Evolutionary conservation across 2,113 vertebrate species (phyloP), one percentile per base, ranked within the genome.

Genomic region (Sorex araneus): DNA sequence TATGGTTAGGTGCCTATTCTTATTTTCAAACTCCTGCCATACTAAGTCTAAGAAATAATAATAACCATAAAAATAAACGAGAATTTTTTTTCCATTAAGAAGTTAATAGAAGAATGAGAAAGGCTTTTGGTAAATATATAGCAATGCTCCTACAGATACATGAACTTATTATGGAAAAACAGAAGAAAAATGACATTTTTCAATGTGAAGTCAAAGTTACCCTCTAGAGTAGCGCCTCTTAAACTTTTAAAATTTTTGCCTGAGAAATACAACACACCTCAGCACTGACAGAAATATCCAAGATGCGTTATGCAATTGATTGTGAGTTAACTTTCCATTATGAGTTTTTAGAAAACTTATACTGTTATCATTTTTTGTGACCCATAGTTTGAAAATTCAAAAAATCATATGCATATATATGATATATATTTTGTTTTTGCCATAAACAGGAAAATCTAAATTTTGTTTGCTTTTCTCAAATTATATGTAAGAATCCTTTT

Each of bases 381-480:
- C 12, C 28, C 12, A 30, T 6, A 11, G 64, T 66, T 60, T 60
- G 25, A 66, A 28, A 75, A 89, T 74, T n/a, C 43, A 13, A 15
- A 43, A 16, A 6, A 3, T 8, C 6, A 1, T 47, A 4, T 30
- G 1, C 23, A 4, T 7, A 70, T 34, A n/a, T 3, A 27, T 34
- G 32, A n/a, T 4, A 19, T 43, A 25, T 36, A 34, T 19, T 25
- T 50, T 67, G 19, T 45, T 87, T 92, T 11, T 54, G 64, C 32
- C 30, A 57, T 78, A 57, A 70, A 85, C 79, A 76, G 1, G 7
- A 9, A 75, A 84, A 81, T 2, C 28, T 73, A 74, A 87, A 64
- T 43, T 10, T 43, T 18, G 84, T n/a, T 87, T 57, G 8, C 5
- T 66, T 94, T 76, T 70, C 83, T 82, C 88, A 91, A 75, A 84